These are phyloP conservation scores for Lepidonotus clava DNA, from an alignment of 2,888 invertebrate species.

Conservation along the genomic window DNA sequence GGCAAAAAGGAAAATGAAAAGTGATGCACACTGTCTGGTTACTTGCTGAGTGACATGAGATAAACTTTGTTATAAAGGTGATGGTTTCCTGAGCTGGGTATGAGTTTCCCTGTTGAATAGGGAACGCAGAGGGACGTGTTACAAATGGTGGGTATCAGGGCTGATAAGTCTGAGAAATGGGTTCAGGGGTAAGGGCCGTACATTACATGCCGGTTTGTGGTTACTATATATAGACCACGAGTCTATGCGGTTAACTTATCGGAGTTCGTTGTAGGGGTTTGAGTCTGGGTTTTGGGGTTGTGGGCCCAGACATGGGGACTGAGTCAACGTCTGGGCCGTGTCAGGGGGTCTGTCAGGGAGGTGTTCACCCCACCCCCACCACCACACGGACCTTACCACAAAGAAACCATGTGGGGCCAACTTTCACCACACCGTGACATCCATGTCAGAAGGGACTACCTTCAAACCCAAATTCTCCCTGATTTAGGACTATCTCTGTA, in stretches of 20 bases:
- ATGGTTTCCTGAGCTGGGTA: too few species aligned
- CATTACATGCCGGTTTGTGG: background rate
- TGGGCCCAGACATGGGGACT: background rate
- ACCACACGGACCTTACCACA: too few species aligned
- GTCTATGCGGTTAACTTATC: background rate
- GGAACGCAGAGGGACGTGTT: too few species aligned
- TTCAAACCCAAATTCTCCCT: background rate
- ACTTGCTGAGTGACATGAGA: too few species aligned
- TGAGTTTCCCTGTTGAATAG: too few species aligned
- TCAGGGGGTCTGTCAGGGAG: too few species aligned
- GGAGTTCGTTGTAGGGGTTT: background rate
- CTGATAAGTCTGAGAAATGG: background rate
- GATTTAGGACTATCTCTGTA: slow-evolving; percentile 11
- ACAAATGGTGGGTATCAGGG: background rate
- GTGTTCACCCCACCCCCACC: too few species aligned
- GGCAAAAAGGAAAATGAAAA: too few species aligned
- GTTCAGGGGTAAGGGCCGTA: background rate
- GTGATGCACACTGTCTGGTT: too few species aligned
- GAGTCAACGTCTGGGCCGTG: background rate
- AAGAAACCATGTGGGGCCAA: background rate
- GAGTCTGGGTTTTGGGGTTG: background rate
- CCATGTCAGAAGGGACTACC: background rate
- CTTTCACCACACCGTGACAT: background rate
- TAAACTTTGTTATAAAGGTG: too few species aligned
- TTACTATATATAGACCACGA: background rate